phyloP scores from a whole-genome alignment of 1,140 invertebrate genomes.

The Aleiodes sp. region DNA sequence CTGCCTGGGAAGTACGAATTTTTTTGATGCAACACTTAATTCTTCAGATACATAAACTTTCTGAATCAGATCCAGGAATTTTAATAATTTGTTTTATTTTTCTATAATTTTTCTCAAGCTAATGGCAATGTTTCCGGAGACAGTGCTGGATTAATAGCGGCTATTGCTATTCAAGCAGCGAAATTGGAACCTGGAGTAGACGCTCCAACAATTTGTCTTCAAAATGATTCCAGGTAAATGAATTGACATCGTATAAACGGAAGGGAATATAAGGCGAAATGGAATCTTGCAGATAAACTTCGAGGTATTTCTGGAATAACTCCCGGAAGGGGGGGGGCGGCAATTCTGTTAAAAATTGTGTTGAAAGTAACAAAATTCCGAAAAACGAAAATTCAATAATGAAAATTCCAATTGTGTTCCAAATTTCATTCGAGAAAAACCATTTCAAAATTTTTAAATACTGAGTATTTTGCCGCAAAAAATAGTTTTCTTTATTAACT shows the following conservation, averaged over 20 bases:
- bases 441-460: no score
- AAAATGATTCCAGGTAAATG: constrained; percentile 59
- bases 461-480: no score
- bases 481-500: no score
- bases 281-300: constrained; percentile 26
- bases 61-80: constrained; percentile 1
- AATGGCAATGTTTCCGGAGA: constrained; percentile 60
- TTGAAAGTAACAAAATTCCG: background rate
- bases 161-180: constrained; percentile 59
- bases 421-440: no score
- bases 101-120: constrained; percentile 48
- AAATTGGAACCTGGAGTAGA: constrained; percentile 59
- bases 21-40: background rate
- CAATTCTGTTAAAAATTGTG: background rate
- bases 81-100: background rate
- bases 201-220: constrained; percentile 56
- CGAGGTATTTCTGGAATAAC: background rate
- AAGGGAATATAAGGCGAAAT: no score
- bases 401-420: no score
- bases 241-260: background rate
- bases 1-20: constrained; percentile 58
- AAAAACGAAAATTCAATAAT: background rate
- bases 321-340: no score
- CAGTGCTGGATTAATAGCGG: constrained; percentile 62
- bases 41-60: background rate